Evolutionary conservation across 1,140 invertebrate genomes (phyloP).

Genomic region (Caenorhabditis brenneri): DNA sequence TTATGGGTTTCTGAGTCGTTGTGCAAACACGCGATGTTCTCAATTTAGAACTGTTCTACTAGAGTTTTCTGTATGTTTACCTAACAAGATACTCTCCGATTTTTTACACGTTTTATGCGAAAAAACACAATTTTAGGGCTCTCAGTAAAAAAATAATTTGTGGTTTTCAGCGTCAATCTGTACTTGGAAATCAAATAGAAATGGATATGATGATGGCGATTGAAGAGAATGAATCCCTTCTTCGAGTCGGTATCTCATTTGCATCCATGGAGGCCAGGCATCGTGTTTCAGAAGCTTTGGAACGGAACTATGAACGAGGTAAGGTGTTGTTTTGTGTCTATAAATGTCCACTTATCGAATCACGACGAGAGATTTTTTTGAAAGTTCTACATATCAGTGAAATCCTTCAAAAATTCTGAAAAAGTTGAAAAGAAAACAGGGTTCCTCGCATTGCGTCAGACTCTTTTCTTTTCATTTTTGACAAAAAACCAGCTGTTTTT

Average conservation of each 20-base stretch:
- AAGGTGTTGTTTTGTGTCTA: not conserved
- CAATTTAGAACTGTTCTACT: not conserved
- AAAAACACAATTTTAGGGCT: no score
- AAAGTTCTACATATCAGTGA: no score
- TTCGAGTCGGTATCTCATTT: conserved; percentile 58
- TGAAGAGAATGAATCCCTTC: conserved; percentile 68
- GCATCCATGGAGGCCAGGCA: conserved; percentile 70
- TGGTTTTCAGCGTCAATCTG: conserved; percentile 66
- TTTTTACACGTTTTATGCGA: conserved; percentile 14
- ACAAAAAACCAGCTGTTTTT: conserved; percentile 24
- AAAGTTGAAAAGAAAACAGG: no score
- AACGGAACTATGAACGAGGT: conserved; percentile 70
- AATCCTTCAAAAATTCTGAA: no score
- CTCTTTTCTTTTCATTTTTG: not conserved
- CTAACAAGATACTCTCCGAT: not conserved
- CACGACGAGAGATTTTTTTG: no score
- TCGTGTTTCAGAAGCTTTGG: conserved; percentile 70
- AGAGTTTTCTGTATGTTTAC: not conserved
- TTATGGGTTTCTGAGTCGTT: no score
- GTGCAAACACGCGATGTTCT: not conserved
- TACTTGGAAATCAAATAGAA: conserved; percentile 70
- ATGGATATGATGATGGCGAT: conserved; percentile 71
- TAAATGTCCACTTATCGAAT: not conserved
- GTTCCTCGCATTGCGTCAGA: not conserved
- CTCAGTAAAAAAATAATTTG: not conserved